Evolutionary conservation across 1,140 invertebrate genomes (phyloP), one percentile per base, ranked within the genome.

Genomic region (Trichoplusia ni): DNA sequence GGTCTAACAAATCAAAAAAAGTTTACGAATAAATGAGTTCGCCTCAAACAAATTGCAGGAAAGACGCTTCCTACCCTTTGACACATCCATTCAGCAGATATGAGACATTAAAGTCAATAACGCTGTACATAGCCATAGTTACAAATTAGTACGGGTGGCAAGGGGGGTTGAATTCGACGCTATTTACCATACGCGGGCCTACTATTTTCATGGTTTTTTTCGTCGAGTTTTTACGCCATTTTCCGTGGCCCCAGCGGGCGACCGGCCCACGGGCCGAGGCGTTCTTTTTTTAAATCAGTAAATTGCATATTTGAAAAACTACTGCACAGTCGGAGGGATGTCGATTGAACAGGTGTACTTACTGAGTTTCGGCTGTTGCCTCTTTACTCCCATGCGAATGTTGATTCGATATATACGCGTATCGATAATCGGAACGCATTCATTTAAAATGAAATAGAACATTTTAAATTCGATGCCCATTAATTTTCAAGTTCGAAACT

Each of bases 281-380:
- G 71, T 81, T 82, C 75, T 81, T 86, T 86, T 89, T 82, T 75
- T 81, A 86, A 89, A 89, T 87, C 86, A 85, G 82, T 87, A 87
- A 89, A 89, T 87, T 89, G 86, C 84, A 87, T 89, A 89, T 87
- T 83, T 86, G 83, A 87, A 87, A 89, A 86, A 87, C 86, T 89
- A 89, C 81, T 75, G 75, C 74, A 64, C 60, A 61, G 62, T 63
- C 53, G 62, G 35, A 64, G 58, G 72, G 69, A 72, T 75, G 61
- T 73, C 80, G 79, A 84, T 83, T 77, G 80, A 74, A 73, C 75
- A 70, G 62, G 71, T 65, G 71, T 69, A 73, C 61, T 63, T 58
- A 44, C 38, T 47, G 27, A 21, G 21, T 67, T 67, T 71, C 23
- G 37, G 31, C 42, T 13, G 33, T 69, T 64, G 27, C 40, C 25